Base-by-base conservation (phyloP, 2,888 invertebrate genomes). In the Malacosoma neustria region DNA sequence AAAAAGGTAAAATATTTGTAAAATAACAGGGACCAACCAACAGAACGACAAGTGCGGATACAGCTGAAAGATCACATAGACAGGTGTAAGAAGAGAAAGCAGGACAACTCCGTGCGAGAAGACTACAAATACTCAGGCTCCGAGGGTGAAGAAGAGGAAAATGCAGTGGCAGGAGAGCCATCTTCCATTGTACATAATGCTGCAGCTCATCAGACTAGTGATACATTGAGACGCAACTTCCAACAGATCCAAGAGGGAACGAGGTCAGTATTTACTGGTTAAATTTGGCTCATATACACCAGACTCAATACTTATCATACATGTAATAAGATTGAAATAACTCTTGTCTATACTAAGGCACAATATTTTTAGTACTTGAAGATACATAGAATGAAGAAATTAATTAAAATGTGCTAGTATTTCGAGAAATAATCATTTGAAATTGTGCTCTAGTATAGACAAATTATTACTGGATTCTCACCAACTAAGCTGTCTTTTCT, bases 11-110 rank as follows among this genome's bases (percentile, higher is more conserved):
- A n/a, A n/a, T n/a, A n/a, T n/a, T n/a, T n/a, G n/a, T n/a, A n/a
- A n/a, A n/a, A n/a, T n/a, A n/a, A n/a, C 61, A 87, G 96, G 82
- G 99, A 99, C 87, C 98, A 99, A 85, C 98, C 99, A 12, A 98
- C 98, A 36, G 99, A 99, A 84, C 88, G 98, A 57, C 97, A 99
- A 88, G 98, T 99, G 53, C 90, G 98, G 68, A 98, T 98, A 82
- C 98, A 99, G 77, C 90, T 99, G 50, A 99, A 99, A 84, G 99
- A 99, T 86, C 99, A 99, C 84, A 98, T 99, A 77, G 99, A 99
- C 85, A 89, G 87, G 43, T 96, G 96, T 86, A 97, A 97, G 87
- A 97, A 97, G 76, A 92, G 97, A 72, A 96, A 95, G 88, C 95
- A 93, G 66, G 95, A 96, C 72, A 94, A 95, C 69, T 87, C 80